Conservation (phyloP, 64 coral and sea anemone species). For the Montipora capricornis region DNA sequence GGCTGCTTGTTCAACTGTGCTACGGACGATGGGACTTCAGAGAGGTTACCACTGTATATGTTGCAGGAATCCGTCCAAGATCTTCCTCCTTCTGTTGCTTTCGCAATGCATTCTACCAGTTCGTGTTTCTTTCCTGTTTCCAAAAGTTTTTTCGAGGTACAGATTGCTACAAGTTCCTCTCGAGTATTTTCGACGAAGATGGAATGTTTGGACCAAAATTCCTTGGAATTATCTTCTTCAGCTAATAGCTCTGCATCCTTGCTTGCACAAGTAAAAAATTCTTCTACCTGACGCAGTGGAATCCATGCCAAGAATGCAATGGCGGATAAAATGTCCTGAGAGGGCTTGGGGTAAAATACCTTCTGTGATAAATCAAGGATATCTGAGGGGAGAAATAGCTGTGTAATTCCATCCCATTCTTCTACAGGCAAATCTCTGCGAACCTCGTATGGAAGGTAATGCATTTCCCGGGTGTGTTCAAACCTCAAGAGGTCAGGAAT, state of each 20-base stretch:
- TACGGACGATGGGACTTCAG: constrained; percentile 18
- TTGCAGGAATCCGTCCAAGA: neutral
- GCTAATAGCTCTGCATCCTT: constrained; percentile 32
- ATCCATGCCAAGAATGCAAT: constrained; percentile 68
- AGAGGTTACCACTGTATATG: constrained; percentile 20
- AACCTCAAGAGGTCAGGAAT: constrained; percentile 66
- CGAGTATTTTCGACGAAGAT: constrained; percentile 53
- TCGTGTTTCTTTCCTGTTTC: constrained; percentile 35
- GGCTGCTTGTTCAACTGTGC: constrained; percentile 35
- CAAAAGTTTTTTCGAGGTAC: constrained; percentile 35
- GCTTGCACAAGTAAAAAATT: constrained; percentile 30
- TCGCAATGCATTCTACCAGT: constrained; percentile 45
- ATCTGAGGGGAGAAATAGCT: constrained; percentile 60
- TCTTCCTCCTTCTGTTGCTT: constrained; percentile 30
- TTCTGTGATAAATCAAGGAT: constrained; percentile 63
- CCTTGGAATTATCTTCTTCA: constrained; percentile 29
- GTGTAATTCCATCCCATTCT: constrained; percentile 38
- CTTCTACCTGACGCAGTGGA: constrained; percentile 52
- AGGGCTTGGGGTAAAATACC: constrained; percentile 62
- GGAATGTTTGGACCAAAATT: constrained; percentile 65
- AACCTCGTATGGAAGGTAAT: constrained; percentile 64
- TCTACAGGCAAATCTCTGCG: constrained; percentile 33
- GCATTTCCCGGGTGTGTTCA: constrained; percentile 44
- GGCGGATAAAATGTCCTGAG: constrained; percentile 56
- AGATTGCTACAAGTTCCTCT: constrained; percentile 45